Percentiles rank a stretch among this genome's conserved stretches.
These are phyloP conservation scores for Perca flavescens DNA, from an alignment of 2,113 vertebrate genomes.

Conservation along the genomic window DNA sequence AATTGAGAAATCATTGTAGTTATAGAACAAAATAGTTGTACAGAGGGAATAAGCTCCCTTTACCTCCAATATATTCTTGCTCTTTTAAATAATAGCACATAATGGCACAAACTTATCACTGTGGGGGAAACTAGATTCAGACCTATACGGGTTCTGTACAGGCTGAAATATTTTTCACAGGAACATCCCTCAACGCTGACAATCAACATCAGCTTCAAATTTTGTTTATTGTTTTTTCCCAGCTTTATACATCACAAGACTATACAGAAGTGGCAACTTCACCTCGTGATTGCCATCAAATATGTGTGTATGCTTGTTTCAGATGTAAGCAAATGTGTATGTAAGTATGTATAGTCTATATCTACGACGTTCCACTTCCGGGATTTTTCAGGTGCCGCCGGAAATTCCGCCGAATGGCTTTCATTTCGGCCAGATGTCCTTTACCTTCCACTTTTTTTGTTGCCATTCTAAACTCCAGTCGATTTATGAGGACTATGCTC, in stretches of 20 bases:
- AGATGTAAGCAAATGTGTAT: neutral
- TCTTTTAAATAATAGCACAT: neutral
- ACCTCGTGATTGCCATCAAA: constrained; percentile 17
- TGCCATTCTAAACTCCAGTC: too few relatives aligned
- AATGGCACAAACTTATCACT: neutral
- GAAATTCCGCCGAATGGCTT: too few relatives aligned
- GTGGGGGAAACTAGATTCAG: neutral
- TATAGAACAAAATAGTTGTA: neutral
- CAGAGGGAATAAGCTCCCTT: neutral
- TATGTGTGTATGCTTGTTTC: neutral
- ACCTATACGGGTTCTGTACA: neutral
- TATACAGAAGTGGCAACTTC: neutral
- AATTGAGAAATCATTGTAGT: neutral
- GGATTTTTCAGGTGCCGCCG: too few relatives aligned
- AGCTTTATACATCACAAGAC: neutral
- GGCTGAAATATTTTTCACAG: neutral
- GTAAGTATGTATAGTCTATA: too few relatives aligned
- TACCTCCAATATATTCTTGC: neutral
- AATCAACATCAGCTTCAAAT: constrained; percentile 6
- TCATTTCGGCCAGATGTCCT: too few relatives aligned
- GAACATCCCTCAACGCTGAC: neutral
- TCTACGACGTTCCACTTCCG: too few relatives aligned
- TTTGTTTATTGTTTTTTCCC: neutral
- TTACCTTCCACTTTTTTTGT: too few relatives aligned
- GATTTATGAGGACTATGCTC: too few relatives aligned